Percentiles rank a stretch among this genome's conserved stretches.
Evolutionary conservation across 2,888 invertebrate genomes (phyloP).

Genomic region (Sarcophaga subvicina): DNA sequence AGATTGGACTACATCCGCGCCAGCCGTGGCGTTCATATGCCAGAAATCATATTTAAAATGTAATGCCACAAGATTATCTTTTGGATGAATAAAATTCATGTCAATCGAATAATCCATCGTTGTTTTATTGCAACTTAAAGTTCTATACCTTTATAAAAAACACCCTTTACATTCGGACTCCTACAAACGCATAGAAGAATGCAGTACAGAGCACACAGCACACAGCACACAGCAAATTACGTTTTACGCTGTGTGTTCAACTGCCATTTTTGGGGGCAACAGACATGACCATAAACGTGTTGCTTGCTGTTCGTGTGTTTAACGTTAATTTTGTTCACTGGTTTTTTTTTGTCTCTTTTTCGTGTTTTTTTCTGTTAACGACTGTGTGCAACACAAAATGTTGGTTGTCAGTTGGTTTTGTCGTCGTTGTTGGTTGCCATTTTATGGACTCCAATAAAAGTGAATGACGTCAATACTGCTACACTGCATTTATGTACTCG

Average conservation of each 20-base stretch:
- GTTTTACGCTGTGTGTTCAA: conserved; percentile 8
- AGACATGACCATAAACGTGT: conserved; percentile 64
- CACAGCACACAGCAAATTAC: conserved; percentile 38
- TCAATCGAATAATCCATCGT: too few relatives aligned
- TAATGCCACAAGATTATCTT: too few relatives aligned
- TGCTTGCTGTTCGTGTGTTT: background rate
- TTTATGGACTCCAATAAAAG: conserved; percentile 36
- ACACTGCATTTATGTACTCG: conserved; percentile 6
- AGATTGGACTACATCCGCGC: too few relatives aligned
- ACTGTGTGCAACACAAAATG: conserved; percentile 37
- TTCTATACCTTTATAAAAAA: too few relatives aligned
- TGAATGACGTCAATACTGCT: conserved; percentile 49
- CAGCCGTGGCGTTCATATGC: too few relatives aligned
- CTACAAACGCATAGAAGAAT: background rate
- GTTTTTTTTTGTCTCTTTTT: too few relatives aligned
- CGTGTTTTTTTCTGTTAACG: background rate
- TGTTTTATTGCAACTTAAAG: too few relatives aligned
- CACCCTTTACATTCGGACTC: too few relatives aligned
- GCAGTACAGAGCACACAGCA: conserved; percentile 13
- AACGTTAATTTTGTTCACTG: too few relatives aligned
- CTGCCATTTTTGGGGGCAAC: conserved; percentile 53
- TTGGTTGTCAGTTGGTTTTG: conserved; percentile 17
- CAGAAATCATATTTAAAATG: too few relatives aligned
- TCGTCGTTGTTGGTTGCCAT: conserved; percentile 15
- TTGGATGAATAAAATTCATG: too few relatives aligned